A percentile compares a stretch with the other conserved stretches of the same genome.
Evolutionary conservation across 1,140 invertebrate genomes (phyloP).

Genomic region (Caligus rogercresseyi): DNA sequence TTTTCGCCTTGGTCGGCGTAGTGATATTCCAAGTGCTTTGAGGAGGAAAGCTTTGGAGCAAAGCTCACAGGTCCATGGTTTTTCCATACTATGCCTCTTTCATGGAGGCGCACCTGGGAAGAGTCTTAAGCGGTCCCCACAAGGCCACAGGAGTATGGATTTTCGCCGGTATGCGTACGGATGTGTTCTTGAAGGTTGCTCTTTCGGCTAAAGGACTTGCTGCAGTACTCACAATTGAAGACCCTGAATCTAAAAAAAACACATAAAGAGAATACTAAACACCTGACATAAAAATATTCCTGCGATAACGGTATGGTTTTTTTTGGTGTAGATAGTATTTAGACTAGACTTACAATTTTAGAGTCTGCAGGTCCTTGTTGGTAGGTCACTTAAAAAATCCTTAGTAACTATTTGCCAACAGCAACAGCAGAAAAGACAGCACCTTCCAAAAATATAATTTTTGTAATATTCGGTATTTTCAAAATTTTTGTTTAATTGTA

Average conservation of each 20-base stretch:
- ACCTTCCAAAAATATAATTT: too few relatives aligned
- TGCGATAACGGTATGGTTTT: too few relatives aligned
- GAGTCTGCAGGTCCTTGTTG: too few relatives aligned
- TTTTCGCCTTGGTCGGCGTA: slow-evolving; percentile 36
- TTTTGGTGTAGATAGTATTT: too few relatives aligned
- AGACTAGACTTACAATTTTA: too few relatives aligned
- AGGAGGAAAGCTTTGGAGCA: slow-evolving; percentile 34
- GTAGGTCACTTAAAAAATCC: too few relatives aligned
- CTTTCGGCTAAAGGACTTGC: slow-evolving; percentile 53
- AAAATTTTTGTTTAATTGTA: too few relatives aligned
- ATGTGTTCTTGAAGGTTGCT: slow-evolving; percentile 47
- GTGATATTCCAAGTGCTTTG: slow-evolving; percentile 32
- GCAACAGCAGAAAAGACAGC: too few relatives aligned
- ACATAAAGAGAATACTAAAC: too few relatives aligned
- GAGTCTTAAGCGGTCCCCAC: slow-evolving; percentile 37
- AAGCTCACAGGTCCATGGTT: slow-evolving; percentile 31
- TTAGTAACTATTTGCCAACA: too few relatives aligned
- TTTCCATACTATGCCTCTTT: slow-evolving; percentile 33
- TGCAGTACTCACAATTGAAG: slow-evolving; percentile 57
- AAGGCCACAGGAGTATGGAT: slow-evolving; percentile 53
- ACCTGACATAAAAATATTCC: too few relatives aligned
- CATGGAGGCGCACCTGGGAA: not conserved
- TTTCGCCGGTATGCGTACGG: slow-evolving; percentile 70
- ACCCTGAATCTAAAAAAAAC: slow-evolving; percentile 49
- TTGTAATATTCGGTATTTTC: too few relatives aligned